Evolutionary conservation across 2,113 vertebrate species (phyloP).

Genomic region (Nerophis lumbriciformis): DNA sequence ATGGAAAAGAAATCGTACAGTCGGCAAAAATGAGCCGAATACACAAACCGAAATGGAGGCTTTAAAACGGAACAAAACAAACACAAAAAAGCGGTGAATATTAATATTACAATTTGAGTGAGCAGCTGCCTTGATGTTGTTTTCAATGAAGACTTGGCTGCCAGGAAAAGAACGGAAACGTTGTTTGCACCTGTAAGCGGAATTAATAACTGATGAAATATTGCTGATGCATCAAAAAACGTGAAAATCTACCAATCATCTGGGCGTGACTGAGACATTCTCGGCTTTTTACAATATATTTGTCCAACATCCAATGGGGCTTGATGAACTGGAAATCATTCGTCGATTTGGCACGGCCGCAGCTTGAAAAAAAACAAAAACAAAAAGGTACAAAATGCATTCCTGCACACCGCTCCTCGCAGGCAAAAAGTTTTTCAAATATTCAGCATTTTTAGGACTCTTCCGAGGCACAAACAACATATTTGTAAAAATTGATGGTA

Average conservation of each 20-base stretch:
- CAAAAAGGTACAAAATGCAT: too few relatives aligned
- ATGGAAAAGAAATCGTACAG: conserved; percentile 82
- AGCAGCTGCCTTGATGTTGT: neutral
- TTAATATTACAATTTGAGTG: neutral
- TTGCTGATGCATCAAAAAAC: neutral
- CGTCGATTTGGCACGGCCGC: too few relatives aligned
- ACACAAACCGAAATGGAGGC: conserved; percentile 60
- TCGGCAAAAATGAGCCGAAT: conserved; percentile 71
- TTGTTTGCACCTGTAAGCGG: too few relatives aligned
- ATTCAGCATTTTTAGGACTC: conserved; percentile 2
- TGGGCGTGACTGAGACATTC: too few relatives aligned
- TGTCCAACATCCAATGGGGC: too few relatives aligned
- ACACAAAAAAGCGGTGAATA: neutral
- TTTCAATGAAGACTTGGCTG: neutral
- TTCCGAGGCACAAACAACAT: neutral
- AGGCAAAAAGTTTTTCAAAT: neutral
- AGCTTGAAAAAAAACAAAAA: too few relatives aligned
- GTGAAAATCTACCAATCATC: too few relatives aligned
- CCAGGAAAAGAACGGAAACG: neutral
- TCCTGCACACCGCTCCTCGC: neutral
- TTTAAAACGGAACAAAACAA: conserved; percentile 31
- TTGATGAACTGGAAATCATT: too few relatives aligned
- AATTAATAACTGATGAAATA: neutral
- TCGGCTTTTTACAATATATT: too few relatives aligned
- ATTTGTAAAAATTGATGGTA: too few relatives aligned